Evolutionary conservation across 2,888 invertebrate species (phyloP).

Genomic region (Cerceris ruficornis): DNA sequence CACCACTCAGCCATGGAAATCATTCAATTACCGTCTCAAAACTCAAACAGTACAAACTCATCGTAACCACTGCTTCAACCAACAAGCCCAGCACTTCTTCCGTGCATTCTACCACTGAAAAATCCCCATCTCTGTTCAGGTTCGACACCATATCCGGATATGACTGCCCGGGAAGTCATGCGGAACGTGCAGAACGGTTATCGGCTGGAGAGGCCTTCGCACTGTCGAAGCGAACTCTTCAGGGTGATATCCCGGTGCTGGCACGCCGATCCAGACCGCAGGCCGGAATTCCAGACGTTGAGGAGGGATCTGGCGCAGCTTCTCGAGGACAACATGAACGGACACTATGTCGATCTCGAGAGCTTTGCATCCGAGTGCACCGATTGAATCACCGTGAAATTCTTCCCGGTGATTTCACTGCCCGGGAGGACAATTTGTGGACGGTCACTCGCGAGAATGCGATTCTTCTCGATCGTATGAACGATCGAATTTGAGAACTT

Average conservation of each 20-base stretch:
- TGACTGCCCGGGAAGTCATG: constrained; percentile 92
- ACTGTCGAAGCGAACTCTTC: constrained; percentile 89
- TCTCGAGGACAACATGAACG: constrained; percentile 85
- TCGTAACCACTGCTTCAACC: not conserved
- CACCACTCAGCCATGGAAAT: too few relatives aligned
- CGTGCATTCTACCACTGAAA: not conserved
- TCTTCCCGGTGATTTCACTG: not conserved
- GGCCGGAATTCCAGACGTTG: constrained; percentile 88
- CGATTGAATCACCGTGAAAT: constrained; percentile 73
- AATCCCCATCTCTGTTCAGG: constrained; percentile 82
- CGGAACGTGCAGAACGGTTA: constrained; percentile 90
- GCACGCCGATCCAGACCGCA: constrained; percentile 88
- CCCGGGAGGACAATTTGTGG: not conserved
- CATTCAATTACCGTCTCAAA: too few relatives aligned
- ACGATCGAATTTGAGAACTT: not conserved
- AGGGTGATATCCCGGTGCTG: constrained; percentile 85
- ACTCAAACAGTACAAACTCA: not conserved
- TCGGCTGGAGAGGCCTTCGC: constrained; percentile 89
- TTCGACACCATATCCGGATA: constrained; percentile 92
- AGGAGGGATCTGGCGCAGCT: constrained; percentile 85
- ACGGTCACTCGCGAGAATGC: not conserved
- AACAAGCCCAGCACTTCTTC: not conserved
- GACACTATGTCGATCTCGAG: constrained; percentile 87
- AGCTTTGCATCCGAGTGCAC: constrained; percentile 86
- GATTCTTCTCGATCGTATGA: constrained; percentile 4